phyloP scores from a whole-genome alignment of 2,113 vertebrate species.

The Pseudonaja textilis region DNA sequence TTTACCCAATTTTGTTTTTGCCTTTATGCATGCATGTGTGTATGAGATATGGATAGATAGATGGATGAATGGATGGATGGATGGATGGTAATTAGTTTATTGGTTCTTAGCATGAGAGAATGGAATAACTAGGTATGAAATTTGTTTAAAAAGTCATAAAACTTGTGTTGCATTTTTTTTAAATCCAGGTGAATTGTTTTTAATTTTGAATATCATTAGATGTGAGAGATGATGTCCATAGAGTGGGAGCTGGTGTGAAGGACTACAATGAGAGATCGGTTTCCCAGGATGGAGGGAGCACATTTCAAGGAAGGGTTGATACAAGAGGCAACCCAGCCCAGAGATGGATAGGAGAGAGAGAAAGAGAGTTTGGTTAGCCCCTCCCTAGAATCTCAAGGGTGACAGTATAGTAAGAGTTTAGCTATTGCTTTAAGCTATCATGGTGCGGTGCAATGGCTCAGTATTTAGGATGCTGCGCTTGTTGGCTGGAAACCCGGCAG shows the following conservation, averaged over 20 bases:
- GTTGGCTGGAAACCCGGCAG: no score
- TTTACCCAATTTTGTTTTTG: not conserved
- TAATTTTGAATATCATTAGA: not conserved
- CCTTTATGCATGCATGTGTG: not conserved
- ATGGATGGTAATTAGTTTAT: not conserved
- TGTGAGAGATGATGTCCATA: not conserved
- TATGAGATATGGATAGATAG: not conserved
- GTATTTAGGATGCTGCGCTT: no score
- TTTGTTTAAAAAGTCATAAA: not conserved
- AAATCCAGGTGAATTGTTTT: not conserved
- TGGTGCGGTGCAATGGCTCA: no score
- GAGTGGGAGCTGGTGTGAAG: not conserved
- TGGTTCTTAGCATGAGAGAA: not conserved
- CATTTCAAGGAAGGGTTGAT: not conserved
- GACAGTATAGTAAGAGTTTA: no score
- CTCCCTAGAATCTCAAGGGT: not conserved
- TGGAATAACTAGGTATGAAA: not conserved
- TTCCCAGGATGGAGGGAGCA: not conserved
- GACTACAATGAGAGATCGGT: not conserved
- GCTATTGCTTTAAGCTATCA: no score
- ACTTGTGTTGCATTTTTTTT: not conserved
- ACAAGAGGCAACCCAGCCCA: not conserved
- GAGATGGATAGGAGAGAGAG: not conserved
- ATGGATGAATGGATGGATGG: no score
- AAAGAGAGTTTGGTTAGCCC: not conserved